These are phyloP conservation scores for Sturnira hondurensis DNA, from an alignment of 2,113 vertebrate species.

Conservation along the genomic window DNA sequence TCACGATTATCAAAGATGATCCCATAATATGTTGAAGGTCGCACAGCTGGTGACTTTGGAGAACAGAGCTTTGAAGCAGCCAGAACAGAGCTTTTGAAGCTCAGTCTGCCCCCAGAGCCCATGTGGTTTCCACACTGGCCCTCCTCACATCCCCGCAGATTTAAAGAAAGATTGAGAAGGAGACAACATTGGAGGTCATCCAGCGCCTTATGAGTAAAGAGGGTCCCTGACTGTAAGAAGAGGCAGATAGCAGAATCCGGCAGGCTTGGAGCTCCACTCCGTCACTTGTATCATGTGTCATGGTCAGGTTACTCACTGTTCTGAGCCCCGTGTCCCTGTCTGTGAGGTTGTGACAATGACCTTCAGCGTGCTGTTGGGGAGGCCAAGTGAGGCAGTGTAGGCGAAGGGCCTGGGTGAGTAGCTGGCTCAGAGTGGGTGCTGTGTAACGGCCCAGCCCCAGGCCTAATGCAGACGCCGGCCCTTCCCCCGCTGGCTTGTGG, in stretches of 20 bases:
- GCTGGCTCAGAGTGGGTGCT: neutral
- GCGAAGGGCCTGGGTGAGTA: neutral
- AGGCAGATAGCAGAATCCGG: neutral
- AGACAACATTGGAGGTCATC: neutral
- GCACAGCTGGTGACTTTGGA: neutral
- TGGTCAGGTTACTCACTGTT: neutral
- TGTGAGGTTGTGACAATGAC: neutral
- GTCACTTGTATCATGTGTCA: neutral
- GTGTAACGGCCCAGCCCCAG: neutral
- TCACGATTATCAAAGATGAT: neutral
- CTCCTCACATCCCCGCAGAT: neutral
- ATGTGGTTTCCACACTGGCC: neutral
- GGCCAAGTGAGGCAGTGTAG: neutral
- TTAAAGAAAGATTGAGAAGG: neutral
- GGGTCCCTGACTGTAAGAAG: neutral
- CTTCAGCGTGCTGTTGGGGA: neutral
- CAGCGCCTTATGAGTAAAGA: neutral
- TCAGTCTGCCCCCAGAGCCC: neutral
- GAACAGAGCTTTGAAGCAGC: neutral
- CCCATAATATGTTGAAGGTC: neutral
- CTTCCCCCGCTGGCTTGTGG: fast-evolving
- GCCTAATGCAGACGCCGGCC: neutral
- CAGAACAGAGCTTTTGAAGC: no score
- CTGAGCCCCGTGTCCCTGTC: neutral
- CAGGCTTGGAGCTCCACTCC: neutral